Evolutionary conservation across 2,888 invertebrate species (phyloP), one percentile per base, ranked within the genome.

Genomic region (Andrena minutula): DNA sequence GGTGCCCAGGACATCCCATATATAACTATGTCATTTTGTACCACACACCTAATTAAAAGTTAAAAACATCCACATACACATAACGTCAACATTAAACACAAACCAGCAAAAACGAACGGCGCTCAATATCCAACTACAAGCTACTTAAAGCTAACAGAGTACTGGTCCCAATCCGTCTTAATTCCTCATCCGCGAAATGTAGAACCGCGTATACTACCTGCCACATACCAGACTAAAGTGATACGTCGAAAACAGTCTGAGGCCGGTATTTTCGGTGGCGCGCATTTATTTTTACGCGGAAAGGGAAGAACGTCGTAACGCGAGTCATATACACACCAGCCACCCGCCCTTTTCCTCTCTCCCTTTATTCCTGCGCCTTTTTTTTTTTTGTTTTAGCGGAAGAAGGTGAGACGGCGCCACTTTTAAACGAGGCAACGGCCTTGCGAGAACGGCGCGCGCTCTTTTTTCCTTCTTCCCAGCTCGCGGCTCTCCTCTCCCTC

Each of bases 371-470:
- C 16, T 68, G 41, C 32, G 23, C 28, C 0, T 4, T 28, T 26
- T 28, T 20, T 4, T 28, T 26, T 28, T 20, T 35, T 53, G 49
- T 28, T 64, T 16, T 10, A n/a, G 72, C 69, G 79, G 75, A 83
- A 68, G 81, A 82, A 79, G 83, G 82, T 82, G 77, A 73, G 75
- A 77, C 79, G 26, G 63, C 79, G 71, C 74, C 83, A 79, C 70
- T 74, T 73, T 81, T 82, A 79, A 84, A 82, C 82, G 79, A 75
- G 74, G 76, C 81, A 80, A 81, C 85, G 85, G 75, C 85, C 85
- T 85, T 85, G 85, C 75, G 65, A 51, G 82, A 82, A 84, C 58
- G 64, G 60, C 60, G 28, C 65, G 47, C 60, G 53, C 66, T 74
- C 65, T 68, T 80, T 75, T 80, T 74, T 81, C 20, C 58, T 58